These are phyloP conservation scores for Theretra japonica DNA, from an alignment of 2,888 invertebrate species.

Conservation along the genomic window DNA sequence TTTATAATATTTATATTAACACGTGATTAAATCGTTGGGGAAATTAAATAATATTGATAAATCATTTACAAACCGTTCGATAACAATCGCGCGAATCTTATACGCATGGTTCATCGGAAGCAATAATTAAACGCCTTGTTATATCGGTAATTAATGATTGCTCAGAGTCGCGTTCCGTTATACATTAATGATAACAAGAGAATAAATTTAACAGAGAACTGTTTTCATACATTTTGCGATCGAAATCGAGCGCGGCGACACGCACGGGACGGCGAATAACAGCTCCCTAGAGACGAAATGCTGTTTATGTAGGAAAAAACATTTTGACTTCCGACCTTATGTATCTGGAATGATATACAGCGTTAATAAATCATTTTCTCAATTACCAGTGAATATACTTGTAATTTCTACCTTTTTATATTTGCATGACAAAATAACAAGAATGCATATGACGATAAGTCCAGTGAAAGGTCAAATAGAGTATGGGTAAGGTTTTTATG, in stretches of 20 bases:
- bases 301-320: conserved; percentile 11
- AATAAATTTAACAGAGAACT: conserved; percentile 12
- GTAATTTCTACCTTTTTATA: neutral
- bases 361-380: no score
- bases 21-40: neutral
- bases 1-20: conserved; percentile 6
- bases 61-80: conserved; percentile 1
- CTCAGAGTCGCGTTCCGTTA: conserved; percentile 50
- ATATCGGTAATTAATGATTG: conserved; percentile 54
- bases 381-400: no score
- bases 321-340: neutral
- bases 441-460: neutral
- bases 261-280: conserved; percentile 54
- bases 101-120: conserved; percentile 30
- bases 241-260: conserved; percentile 58
- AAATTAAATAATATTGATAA: conserved; percentile 7
- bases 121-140: conserved; percentile 41
- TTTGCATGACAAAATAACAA: no score
- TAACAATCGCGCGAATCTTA: conserved; percentile 8
- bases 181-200: conserved; percentile 58
- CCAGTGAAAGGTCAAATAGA: no score
- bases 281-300: conserved; percentile 36
- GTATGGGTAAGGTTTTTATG: no score
- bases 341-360: neutral
- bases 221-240: conserved; percentile 52